Conservation (phyloP, 2,888 invertebrate genomes). For the Timandra comae region DNA sequence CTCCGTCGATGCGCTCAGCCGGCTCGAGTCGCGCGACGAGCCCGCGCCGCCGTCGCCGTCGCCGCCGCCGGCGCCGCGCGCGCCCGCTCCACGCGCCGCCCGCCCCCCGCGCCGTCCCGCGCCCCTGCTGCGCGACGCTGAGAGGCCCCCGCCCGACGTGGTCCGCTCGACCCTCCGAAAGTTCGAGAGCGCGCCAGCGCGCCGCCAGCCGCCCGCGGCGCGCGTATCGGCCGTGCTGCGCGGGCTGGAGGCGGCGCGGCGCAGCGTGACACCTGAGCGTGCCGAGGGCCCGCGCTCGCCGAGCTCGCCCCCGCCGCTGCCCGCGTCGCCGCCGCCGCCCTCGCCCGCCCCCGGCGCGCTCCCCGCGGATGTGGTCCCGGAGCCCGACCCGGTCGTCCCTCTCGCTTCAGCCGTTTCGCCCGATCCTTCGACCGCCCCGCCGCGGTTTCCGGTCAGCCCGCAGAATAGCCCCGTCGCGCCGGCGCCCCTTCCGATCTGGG, state of each 20-base stretch:
- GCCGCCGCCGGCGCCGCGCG: conserved; percentile 30
- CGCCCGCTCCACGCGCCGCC: conserved; percentile 65
- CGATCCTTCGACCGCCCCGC: too few species aligned
- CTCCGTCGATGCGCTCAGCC: conserved; percentile 89
- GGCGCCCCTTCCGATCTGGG: too few species aligned
- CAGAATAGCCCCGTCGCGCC: conserved; percentile 20
- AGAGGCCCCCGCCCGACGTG: conserved; percentile 90
- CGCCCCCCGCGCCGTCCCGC: conserved; percentile 58
- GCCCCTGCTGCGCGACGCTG: conserved; percentile 73
- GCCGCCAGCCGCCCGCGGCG: conserved; percentile 69
- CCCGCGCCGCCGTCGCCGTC: conserved; percentile 77
- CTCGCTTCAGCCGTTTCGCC: conserved; percentile 30
- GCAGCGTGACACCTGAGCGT: conserved; percentile 49
- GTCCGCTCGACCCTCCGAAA: conserved; percentile 90
- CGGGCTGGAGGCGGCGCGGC: conserved; percentile 45
- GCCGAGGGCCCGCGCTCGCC: conserved; percentile 30
- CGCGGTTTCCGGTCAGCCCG: too few species aligned
- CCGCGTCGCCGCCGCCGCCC: conserved; percentile 69
- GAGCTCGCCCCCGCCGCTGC: conserved; percentile 47
- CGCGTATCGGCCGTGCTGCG: conserved; percentile 62
- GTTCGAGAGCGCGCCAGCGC: conserved; percentile 84
- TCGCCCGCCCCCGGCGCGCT: conserved; percentile 68
- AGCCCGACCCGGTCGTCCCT: conserved; percentile 1
- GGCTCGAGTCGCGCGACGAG: conserved; percentile 78
- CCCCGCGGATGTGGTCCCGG: conserved; percentile 31